Conservation (phyloP, 2,888 invertebrate species). For the Drosophila monieri region DNA sequence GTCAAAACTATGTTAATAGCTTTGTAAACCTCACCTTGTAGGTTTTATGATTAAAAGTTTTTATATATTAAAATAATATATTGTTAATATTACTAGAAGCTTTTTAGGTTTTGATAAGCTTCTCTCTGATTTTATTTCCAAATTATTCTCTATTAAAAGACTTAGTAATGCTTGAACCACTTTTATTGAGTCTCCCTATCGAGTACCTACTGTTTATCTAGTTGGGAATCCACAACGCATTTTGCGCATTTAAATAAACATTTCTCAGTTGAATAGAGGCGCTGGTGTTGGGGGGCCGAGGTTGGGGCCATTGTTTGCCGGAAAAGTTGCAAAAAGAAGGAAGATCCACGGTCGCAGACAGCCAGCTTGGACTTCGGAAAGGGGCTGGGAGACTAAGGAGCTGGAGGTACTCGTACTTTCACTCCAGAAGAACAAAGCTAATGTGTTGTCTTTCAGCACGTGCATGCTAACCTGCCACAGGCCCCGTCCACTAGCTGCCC, state of each 20-base stretch:
- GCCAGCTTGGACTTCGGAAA: slow-evolving; percentile 7
- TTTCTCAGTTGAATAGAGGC: slow-evolving; percentile 57
- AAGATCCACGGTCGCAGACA: slow-evolving; percentile 41
- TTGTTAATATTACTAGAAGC: no score
- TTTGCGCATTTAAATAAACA: slow-evolving; percentile 77
- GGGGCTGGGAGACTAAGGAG: slow-evolving; percentile 2
- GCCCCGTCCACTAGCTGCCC: not conserved
- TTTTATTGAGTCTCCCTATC: not conserved
- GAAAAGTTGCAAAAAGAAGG: slow-evolving; percentile 41
- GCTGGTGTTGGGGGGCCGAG: slow-evolving; percentile 22
- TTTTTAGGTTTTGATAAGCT: no score
- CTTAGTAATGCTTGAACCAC: not conserved
- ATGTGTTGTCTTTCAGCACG: slow-evolving; percentile 61
- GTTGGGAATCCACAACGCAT: slow-evolving; percentile 59
- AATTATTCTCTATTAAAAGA: not conserved
- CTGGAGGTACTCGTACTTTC: slow-evolving; percentile 62
- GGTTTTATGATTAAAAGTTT: not conserved
- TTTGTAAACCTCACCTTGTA: not conserved
- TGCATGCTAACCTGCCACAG: slow-evolving; percentile 45
- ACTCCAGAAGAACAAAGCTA: slow-evolving; percentile 64
- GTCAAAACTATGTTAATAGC: not conserved
- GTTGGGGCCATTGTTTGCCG: slow-evolving; percentile 62
- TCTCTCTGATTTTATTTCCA: not conserved
- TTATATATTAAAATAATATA: not conserved
- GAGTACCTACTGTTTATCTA: slow-evolving; percentile 26